Evolutionary conservation across 2,113 vertebrate genomes (phyloP).

Genomic region (Heteronetta atricapilla): DNA sequence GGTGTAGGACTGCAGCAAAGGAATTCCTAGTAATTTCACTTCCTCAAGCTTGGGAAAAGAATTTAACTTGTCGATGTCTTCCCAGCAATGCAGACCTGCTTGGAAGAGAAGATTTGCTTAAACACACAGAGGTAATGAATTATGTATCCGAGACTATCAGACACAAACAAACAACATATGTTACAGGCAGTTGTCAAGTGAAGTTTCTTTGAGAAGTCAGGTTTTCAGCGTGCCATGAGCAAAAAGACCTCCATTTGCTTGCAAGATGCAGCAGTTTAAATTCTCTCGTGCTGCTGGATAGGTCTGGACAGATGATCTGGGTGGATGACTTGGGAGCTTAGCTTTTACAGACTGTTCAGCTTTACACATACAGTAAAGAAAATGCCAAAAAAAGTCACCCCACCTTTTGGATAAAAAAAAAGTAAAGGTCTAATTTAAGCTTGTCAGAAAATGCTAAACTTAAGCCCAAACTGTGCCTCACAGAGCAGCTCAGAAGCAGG

Average conservation of each 20-base stretch:
- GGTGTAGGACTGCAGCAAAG: constrained; percentile 90
- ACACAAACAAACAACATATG: background rate
- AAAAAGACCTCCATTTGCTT: background rate
- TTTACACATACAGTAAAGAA: background rate
- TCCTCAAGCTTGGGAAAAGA: constrained; percentile 94
- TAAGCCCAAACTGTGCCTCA: background rate
- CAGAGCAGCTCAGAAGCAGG: background rate
- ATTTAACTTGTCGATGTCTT: constrained; percentile 93
- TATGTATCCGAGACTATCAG: background rate
- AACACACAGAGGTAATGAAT: constrained; percentile 9
- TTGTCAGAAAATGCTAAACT: background rate
- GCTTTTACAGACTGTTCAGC: background rate
- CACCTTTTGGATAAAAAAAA: background rate
- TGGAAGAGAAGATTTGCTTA: constrained; percentile 52
- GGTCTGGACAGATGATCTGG: background rate
- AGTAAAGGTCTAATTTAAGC: background rate
- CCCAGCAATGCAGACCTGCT: constrained; percentile 91
- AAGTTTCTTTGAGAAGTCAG: background rate
- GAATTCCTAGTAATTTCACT: constrained; percentile 90
- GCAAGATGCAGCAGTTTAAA: background rate
- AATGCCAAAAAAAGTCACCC: background rate
- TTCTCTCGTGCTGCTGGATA: background rate
- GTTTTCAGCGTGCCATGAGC: background rate
- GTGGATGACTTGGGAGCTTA: background rate
- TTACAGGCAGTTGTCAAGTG: background rate